Evolutionary conservation across 2,888 invertebrate species (phyloP), one percentile per base, ranked within the genome.

Genomic region (Agriotes lineatus): DNA sequence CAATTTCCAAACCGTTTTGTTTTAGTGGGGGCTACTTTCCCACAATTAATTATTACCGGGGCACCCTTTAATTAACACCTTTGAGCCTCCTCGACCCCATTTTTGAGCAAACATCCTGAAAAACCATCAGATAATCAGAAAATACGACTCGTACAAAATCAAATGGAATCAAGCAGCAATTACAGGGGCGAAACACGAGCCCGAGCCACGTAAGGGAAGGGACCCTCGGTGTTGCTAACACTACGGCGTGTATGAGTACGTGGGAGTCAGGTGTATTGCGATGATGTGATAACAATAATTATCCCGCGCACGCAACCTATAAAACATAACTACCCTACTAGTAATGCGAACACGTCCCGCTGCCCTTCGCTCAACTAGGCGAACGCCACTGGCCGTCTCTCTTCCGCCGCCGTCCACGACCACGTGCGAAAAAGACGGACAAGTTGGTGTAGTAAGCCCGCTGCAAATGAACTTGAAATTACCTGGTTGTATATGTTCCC

Each of bases 211-310:
- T 59, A 4, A 60, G 35, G 59, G 44, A 18, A 35, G 19, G 18
- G 48, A 30, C 12, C 12, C 12, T 30, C 33, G n/a, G 33, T 35
- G 14, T 5, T 18, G 16, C 42, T 42, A 16, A 42, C 16, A 42
- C 42, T 14, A 22, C 3, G 9, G 18, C 2, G 59, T 60, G 33
- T 33, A 33, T 48, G 16, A 44, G 14, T 61, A 59, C 67, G 69
- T 71, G 71, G 48, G 71, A 71, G 61, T 57, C 54, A 62, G 61
- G 57, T 69, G 71, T 62, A 69, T 62, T 69, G 71, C 71, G 71
- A 71, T 71, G 59, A 66, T 67, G 71, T 67, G 71, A 71, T 71
- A 71, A 69, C 71, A 62, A 62, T 71, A 69, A 71, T 69, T 71
- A 71, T 63, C 42, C 59, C 48, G 39, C 59, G 66, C 71, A 71